Evolutionary conservation across 2,797 vertebrate genomes (phyloP).

Genomic region (Coccyzus lansbergi): DNA sequence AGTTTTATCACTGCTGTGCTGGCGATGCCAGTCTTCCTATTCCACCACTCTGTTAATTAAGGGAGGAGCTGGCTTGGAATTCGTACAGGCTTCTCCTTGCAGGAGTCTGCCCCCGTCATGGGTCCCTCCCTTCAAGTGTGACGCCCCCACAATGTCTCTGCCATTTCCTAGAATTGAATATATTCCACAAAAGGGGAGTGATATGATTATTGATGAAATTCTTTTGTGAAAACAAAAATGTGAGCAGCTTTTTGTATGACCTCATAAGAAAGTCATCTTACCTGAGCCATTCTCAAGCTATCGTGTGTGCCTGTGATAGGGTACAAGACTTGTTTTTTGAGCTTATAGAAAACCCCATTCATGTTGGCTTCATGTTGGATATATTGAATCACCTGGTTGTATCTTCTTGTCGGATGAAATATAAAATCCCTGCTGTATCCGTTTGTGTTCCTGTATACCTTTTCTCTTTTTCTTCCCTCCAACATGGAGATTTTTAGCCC

Average conservation of each 20-base stretch:
- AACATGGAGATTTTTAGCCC: not conserved
- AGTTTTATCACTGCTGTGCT: not conserved
- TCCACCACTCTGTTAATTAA: not conserved
- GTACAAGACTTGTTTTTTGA: not conserved
- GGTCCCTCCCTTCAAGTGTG: not conserved
- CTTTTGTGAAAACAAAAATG: not conserved
- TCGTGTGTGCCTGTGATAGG: not conserved
- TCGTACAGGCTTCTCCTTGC: not conserved
- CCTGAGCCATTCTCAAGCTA: not conserved
- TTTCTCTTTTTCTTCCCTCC: not conserved
- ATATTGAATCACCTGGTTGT: not conserved
- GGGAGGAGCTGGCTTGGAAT: not conserved
- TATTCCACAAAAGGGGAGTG: not conserved
- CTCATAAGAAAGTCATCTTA: not conserved
- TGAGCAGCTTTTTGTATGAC: not conserved
- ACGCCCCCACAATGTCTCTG: not conserved
- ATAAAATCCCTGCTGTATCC: not conserved
- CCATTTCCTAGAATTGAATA: not conserved
- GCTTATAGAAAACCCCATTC: not conserved
- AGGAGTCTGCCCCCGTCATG: not conserved
- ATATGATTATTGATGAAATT: not conserved
- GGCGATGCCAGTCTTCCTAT: not conserved
- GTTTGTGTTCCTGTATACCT: not conserved
- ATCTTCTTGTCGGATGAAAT: not conserved
- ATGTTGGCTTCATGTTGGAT: not conserved